phyloP scores from a whole-genome alignment of 1,140 invertebrate species.

The Anastrepha obliqua region DNA sequence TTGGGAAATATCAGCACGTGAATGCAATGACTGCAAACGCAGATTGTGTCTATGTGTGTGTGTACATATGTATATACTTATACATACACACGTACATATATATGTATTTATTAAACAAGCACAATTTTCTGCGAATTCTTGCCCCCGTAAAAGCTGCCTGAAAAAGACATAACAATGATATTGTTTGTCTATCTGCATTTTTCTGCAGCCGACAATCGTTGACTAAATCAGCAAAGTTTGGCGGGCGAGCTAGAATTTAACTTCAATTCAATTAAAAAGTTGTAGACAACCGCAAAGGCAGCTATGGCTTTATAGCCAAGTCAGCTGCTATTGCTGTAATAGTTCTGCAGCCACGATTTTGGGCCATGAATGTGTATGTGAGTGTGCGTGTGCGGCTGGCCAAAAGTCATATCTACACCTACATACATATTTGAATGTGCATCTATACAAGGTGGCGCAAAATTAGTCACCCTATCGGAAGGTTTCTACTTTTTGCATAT shows the following conservation, averaged over 20 bases:
- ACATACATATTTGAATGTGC: no score
- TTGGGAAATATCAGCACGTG: constrained; percentile 4
- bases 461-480: no score
- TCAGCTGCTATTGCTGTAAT: no score
- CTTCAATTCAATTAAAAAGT: not conserved
- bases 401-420: no score
- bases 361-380: no score
- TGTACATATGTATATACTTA: not conserved
- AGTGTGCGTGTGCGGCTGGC: no score
- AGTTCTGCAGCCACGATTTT: no score
- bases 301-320: not conserved
- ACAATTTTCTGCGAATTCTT: constrained; percentile 5
- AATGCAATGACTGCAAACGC: not conserved
- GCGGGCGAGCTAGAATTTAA: not conserved
- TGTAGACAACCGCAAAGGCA: not conserved
- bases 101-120: not conserved
- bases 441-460: no score
- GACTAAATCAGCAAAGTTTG: not conserved
- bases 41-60: not conserved
- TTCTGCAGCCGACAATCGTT: not conserved
- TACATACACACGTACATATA: not conserved
- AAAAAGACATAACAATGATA: not conserved
- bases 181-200: not conserved
- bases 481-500: no score
- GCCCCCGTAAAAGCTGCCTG: not conserved